Conservation (phyloP, 2,113 vertebrate genomes). For the Microtus pennsylvanicus region DNA sequence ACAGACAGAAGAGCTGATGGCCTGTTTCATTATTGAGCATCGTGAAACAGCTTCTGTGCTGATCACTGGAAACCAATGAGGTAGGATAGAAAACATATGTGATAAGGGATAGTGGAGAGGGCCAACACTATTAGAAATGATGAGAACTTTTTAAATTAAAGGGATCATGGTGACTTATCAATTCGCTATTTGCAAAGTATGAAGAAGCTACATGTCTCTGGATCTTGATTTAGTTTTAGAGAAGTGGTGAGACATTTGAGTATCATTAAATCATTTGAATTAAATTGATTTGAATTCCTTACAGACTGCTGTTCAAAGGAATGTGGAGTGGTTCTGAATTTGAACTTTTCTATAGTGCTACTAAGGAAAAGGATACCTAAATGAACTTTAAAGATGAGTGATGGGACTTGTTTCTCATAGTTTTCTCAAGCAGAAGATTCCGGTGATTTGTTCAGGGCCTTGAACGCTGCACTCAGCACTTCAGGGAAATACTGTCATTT, state of each 20-base stretch:
- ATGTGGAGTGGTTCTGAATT: not conserved
- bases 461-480: not conserved
- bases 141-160: not conserved
- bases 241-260: not conserved
- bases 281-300: constrained; percentile 38
- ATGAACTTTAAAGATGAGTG: constrained; percentile 51
- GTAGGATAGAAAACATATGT: not conserved
- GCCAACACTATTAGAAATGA: not conserved
- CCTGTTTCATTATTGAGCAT: not conserved
- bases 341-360: not conserved
- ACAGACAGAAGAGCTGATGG: not conserved
- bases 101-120: not conserved
- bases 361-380: not conserved
- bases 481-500: not conserved
- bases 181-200: not conserved
- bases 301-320: not conserved
- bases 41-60: not conserved
- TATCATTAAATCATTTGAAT: constrained; percentile 6
- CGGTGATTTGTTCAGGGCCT: constrained; percentile 31
- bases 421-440: constrained; percentile 5
- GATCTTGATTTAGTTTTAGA: constrained; percentile 33
- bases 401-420: not conserved
- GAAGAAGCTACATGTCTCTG: not conserved
- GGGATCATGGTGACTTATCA: not conserved
- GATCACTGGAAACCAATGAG: not conserved